Percentiles rank a stretch among this genome's conserved stretches.
These are phyloP conservation scores for Lepetodrilus schrolli DNA, from an alignment of 2,888 invertebrate genomes.

Conservation along the genomic window DNA sequence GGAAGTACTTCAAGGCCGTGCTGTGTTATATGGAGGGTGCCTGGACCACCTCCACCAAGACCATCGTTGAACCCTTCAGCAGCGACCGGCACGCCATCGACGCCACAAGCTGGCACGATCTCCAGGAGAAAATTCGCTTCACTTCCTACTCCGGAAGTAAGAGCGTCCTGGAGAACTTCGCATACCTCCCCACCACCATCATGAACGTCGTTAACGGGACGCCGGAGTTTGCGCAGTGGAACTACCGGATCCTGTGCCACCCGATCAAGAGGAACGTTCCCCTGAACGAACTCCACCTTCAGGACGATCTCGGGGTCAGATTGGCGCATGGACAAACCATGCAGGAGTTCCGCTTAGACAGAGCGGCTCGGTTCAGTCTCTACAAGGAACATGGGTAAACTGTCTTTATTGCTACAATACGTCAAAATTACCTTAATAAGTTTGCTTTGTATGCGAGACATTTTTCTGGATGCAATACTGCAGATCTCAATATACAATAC, in stretches of 20 bases:
- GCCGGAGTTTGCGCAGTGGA: constrained; percentile 51
- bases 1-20: constrained; percentile 63
- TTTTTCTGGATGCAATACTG: too few species aligned
- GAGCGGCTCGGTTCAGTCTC: neutral
- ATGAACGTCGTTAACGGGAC: constrained; percentile 46
- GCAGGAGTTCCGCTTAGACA: neutral
- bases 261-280: constrained; percentile 46
- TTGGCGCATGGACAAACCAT: constrained; percentile 33
- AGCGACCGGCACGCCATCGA: constrained; percentile 67
- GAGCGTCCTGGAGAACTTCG: constrained; percentile 56
- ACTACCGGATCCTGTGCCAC: constrained; percentile 59
- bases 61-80: constrained; percentile 62
- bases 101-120: constrained; percentile 58
- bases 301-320: constrained; percentile 58
- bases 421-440: too few species aligned
- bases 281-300: constrained; percentile 42
- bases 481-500: too few species aligned
- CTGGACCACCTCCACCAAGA: constrained; percentile 58
- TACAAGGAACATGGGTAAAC: neutral
- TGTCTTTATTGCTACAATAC: neutral
- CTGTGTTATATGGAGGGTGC: constrained; percentile 66
- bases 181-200: constrained; percentile 65
- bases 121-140: constrained; percentile 62
- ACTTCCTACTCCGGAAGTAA: constrained; percentile 61
- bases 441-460: too few species aligned